Conservation (phyloP, 2,113 vertebrate genomes). For the Fregata magnificens region DNA sequence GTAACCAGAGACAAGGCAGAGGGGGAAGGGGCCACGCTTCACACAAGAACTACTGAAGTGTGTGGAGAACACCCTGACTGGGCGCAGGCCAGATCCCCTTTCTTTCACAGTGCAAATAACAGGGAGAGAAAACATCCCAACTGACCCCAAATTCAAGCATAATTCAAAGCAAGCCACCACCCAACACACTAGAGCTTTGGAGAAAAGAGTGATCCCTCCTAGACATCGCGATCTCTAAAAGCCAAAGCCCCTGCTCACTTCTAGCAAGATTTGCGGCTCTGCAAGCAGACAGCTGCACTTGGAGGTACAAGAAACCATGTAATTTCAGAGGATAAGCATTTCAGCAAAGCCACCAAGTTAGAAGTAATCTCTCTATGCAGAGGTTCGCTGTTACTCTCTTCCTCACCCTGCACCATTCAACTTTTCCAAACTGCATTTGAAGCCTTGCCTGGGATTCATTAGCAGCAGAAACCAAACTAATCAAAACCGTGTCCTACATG, state of each 20-base stretch:
- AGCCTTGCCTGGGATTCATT: not conserved
- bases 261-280: not conserved
- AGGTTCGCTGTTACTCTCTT: not conserved
- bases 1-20: constrained; percentile 36
- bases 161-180: not conserved
- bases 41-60: constrained; percentile 32
- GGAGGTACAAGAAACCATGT: not conserved
- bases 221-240: not conserved
- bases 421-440: not conserved
- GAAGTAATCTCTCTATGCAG: not conserved
- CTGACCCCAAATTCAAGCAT: not conserved
- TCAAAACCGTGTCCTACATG: not conserved
- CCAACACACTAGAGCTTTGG: not conserved
- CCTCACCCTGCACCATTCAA: not conserved
- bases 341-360: not conserved
- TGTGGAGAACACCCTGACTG: not conserved
- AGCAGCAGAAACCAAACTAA: not conserved
- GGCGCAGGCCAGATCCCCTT: not conserved
- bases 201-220: not conserved
- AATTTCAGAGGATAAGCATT: not conserved
- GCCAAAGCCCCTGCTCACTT: not conserved
- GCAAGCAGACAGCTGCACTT: not conserved
- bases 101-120: not conserved
- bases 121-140: not conserved
- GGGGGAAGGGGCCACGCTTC: not conserved